Percentiles rank a stretch among this genome's conserved stretches.
phyloP scores from a whole-genome alignment of 2,797 vertebrate genomes.

The Coccyzus lansbergi region DNA sequence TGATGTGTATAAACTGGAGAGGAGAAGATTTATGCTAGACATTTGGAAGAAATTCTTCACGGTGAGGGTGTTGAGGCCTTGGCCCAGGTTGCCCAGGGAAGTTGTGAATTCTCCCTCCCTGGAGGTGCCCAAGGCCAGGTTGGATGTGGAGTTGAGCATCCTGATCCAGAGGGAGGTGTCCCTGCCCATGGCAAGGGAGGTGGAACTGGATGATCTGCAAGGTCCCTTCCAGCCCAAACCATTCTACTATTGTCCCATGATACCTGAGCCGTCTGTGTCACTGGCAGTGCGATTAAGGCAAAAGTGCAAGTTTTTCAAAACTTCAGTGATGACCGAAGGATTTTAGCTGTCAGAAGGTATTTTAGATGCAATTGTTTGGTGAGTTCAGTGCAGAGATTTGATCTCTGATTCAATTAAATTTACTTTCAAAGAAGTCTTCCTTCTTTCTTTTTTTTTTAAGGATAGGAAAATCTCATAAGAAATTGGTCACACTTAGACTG shows the following conservation, averaged over 20 bases:
- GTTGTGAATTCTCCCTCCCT: too few relatives aligned
- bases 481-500: background rate
- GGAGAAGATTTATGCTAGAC: too few relatives aligned
- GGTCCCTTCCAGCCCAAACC: too few relatives aligned
- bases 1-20: too few relatives aligned
- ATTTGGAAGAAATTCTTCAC: too few relatives aligned
- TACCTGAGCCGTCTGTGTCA: background rate
- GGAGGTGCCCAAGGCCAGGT: too few relatives aligned
- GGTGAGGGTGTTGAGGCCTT: too few relatives aligned
- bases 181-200: too few relatives aligned
- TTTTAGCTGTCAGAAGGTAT: background rate
- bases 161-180: too few relatives aligned
- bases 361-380: background rate
- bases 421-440: background rate
- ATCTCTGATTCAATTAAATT: background rate
- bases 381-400: slow-evolving; percentile 4
- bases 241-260: background rate
- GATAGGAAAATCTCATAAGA: background rate
- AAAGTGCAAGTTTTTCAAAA: background rate
- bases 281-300: background rate
- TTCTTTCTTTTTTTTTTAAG: background rate
- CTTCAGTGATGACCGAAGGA: background rate
- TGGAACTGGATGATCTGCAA: too few relatives aligned
- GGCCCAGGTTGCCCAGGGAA: too few relatives aligned
- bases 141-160: too few relatives aligned